Conservation (phyloP, 35 echinoderm and acorn worm genomes). For the Stichopus chloronotus region DNA sequence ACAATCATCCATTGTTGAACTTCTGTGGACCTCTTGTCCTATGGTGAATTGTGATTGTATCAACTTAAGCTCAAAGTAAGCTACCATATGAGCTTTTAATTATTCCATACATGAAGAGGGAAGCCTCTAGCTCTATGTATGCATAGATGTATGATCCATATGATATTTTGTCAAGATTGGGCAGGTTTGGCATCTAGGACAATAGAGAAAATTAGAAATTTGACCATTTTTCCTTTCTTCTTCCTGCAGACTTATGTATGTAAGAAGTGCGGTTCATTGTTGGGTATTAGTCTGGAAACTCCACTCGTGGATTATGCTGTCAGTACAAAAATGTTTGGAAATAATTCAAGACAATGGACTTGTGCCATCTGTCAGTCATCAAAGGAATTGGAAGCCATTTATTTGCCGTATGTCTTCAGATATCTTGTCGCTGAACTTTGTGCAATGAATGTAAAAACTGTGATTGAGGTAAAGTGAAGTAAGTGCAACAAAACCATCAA, state of each 20-base stretch:
- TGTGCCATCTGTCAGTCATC: conserved; percentile 80
- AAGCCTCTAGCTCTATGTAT: too few relatives aligned
- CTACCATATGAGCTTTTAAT: too few relatives aligned
- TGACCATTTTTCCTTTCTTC: conserved; percentile 24
- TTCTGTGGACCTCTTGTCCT: too few relatives aligned
- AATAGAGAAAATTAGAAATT: too few relatives aligned
- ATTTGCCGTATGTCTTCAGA: conserved; percentile 91
- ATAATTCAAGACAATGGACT: conserved; percentile 70
- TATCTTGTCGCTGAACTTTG: conserved; percentile 88
- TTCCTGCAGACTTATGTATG: conserved; percentile 74
- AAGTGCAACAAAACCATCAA: too few relatives aligned
- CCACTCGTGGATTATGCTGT: conserved; percentile 26
- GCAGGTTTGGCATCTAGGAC: too few relatives aligned
- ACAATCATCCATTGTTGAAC: too few relatives aligned
- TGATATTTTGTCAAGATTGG: too few relatives aligned
- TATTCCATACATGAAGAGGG: too few relatives aligned
- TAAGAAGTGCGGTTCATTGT: conserved; percentile 86
- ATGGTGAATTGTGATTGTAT: too few relatives aligned
- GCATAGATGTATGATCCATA: too few relatives aligned
- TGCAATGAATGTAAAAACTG: conserved; percentile 97
- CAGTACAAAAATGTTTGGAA: conserved; percentile 41
- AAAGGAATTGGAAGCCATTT: conserved; percentile 69
- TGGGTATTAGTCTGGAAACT: conserved; percentile 84
- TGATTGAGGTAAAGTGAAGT: conserved; percentile 70
- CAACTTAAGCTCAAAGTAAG: too few relatives aligned